A percentile compares a stretch with the other conserved stretches of the same genome.
These are phyloP conservation scores for Anseranas semipalmata DNA, from an alignment of 2,113 vertebrate species.

Conservation along the genomic window DNA sequence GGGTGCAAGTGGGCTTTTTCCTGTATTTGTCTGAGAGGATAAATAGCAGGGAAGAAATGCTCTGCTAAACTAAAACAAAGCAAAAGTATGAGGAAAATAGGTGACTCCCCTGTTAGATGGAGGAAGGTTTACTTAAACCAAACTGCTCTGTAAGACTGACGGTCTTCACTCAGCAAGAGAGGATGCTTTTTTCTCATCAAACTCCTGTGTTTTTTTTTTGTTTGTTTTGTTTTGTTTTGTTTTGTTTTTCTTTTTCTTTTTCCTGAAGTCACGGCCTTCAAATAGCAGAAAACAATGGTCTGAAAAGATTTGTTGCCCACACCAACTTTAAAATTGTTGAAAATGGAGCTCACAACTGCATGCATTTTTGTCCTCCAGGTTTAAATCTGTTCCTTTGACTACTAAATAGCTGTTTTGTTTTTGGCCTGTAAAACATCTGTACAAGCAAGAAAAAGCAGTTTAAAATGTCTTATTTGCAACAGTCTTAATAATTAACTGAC, in stretches of 20 bases:
- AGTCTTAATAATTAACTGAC: not conserved
- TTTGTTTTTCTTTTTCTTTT: not conserved
- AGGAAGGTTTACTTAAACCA: constrained; percentile 57
- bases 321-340: not conserved
- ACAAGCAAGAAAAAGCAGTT: not conserved
- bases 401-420: not conserved
- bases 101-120: not conserved
- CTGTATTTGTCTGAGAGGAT: constrained; percentile 78
- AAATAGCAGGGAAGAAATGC: constrained; percentile 72
- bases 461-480: not conserved
- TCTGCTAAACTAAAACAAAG: constrained; percentile 63
- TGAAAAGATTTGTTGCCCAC: not conserved
- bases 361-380: fast-evolving
- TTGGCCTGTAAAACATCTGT: not conserved
- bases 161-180: not conserved
- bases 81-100: constrained; percentile 51
- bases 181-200: not conserved
- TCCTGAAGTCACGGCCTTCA: not conserved
- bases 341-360: not conserved
- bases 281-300: fast-evolving
- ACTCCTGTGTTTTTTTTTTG: not conserved
- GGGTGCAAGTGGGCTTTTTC: constrained; percentile 83
- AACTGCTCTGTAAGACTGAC: constrained; percentile 26
- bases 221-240: too few species aligned
- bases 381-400: not conserved